Conservation (phyloP, 2,888 invertebrate genomes). For the Drosophila leonis region DNA sequence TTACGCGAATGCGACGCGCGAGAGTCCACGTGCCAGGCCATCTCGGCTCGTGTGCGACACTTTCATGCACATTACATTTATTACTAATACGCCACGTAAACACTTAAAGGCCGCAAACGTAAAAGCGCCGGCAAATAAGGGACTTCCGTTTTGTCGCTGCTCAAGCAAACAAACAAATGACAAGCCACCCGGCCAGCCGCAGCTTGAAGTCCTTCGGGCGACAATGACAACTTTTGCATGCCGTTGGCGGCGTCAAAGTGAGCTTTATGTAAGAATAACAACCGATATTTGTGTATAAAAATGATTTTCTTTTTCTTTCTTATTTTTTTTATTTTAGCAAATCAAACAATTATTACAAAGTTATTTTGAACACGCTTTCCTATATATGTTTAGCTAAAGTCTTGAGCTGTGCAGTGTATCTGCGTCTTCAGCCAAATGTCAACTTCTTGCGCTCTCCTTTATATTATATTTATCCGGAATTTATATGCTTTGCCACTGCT, state of each 20-base stretch:
- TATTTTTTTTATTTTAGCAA: not conserved
- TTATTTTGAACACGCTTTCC: not conserved
- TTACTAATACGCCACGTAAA: constrained; percentile 80
- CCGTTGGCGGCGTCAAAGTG: not conserved
- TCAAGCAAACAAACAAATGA: constrained; percentile 36
- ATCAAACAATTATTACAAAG: constrained; percentile 6
- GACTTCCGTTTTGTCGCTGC: constrained; percentile 53
- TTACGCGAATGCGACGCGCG: constrained; percentile 16
- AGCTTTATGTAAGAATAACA: not conserved
- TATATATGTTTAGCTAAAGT: not conserved
- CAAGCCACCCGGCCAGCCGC: constrained; percentile 26
- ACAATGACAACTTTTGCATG: not conserved
- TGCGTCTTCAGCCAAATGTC: not conserved
- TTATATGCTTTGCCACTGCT: constrained; percentile 54
- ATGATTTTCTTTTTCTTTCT: not conserved
- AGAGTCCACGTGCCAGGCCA: constrained; percentile 17
- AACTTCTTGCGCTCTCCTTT: constrained; percentile 14
- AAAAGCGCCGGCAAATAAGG: constrained; percentile 62
- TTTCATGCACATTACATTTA: constrained; percentile 72
- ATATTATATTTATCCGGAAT: constrained; percentile 51
- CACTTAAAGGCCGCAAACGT: constrained; percentile 65
- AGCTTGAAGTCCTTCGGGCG: constrained; percentile 13
- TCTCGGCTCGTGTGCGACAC: constrained; percentile 33
- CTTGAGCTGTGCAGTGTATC: constrained; percentile 17
- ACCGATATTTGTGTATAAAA: not conserved